Evolutionary conservation across 2,113 vertebrate genomes (phyloP), one percentile per base, ranked within the genome.

Genomic region (Xerus inauris): DNA sequence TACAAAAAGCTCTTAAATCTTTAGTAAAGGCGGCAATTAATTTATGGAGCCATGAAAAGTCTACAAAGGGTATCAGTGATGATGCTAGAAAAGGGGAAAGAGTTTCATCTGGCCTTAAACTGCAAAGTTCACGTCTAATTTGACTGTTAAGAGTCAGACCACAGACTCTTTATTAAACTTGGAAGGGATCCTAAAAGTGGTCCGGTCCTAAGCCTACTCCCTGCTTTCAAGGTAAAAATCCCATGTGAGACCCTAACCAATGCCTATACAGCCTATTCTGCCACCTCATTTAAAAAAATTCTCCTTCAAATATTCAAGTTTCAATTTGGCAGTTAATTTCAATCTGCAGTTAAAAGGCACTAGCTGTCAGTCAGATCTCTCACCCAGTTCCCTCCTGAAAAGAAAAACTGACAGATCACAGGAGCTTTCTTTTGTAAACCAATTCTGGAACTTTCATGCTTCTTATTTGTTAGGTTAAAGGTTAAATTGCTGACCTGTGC

Each of bases 391-490:
- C 98, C 98, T 98, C 97, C 89, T 98, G 98, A 98, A 99, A 99
- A 99, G 99, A 99, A 99, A 99, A 99, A 99, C 98, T 99, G 99
- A 99, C 99, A 99, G 99, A 99, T 99, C 99, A 99, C 99, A 98
- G 99, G 99, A 99, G 99, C 98, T 99, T 98, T 99, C 99, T 99
- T 99, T 99, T 99, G 99, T 99, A 99, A 99, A 99, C 99, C 99
- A 99, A 99, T 99, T 99, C 99, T 98, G 99, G 99, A 99, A 99
- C 99, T 99, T 99, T 99, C 99, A 99, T 99, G 99, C 99, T 99
- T 99, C 99, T 99, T 99, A 99, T 99, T 99, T 99, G 99, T 99
- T 99, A 99, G 99, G 99, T 99, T 99, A 99, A 99, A 99, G 99
- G 99, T 99, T 99, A 99, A 99, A 99, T 99, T 99, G 99, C 99